A percentile compares a stretch with the other conserved stretches of the same genome.
Conservation (phyloP, 2,888 invertebrate species). For the Diplolepis rosae region DNA sequence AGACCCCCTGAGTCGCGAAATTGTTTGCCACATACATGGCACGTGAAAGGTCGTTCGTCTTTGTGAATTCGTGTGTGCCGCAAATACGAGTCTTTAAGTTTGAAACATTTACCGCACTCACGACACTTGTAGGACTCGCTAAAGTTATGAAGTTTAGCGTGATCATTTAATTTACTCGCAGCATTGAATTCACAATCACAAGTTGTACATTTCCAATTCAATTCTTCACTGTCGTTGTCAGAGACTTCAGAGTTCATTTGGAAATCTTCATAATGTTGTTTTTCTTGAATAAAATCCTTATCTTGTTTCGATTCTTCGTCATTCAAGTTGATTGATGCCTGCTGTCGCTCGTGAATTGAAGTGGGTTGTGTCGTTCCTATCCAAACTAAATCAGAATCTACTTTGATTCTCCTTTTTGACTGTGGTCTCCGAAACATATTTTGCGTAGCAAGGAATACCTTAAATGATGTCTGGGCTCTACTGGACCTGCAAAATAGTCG, state of each 20-base stretch:
- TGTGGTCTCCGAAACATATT: constrained; percentile 58
- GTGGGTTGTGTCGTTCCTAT: background rate
- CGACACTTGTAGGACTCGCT: constrained; percentile 72
- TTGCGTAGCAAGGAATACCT: constrained; percentile 61
- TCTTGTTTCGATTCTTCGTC: background rate
- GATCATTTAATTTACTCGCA: background rate
- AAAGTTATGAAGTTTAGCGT: constrained; percentile 5
- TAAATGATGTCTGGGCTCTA: constrained; percentile 62
- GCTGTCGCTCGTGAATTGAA: background rate
- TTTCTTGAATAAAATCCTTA: background rate
- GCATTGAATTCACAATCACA: constrained; percentile 32
- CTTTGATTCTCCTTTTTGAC: constrained; percentile 48
- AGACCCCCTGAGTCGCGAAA: constrained; percentile 71
- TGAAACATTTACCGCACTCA: constrained; percentile 75
- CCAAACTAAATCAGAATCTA: too few relatives aligned
- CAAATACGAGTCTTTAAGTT: constrained; percentile 75
- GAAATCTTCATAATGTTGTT: constrained; percentile 5
- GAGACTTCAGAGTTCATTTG: background rate
- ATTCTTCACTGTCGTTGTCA: constrained; percentile 32
- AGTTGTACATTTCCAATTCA: constrained; percentile 38
- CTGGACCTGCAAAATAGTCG: constrained; percentile 70
- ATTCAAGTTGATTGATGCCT: background rate
- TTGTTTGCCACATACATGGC: constrained; percentile 72
- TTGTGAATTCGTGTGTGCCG: constrained; percentile 74
- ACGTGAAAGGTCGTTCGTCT: constrained; percentile 70